Base-by-base conservation (phyloP, 1,140 invertebrate genomes). In the Gonatopus flavifemur region DNA sequence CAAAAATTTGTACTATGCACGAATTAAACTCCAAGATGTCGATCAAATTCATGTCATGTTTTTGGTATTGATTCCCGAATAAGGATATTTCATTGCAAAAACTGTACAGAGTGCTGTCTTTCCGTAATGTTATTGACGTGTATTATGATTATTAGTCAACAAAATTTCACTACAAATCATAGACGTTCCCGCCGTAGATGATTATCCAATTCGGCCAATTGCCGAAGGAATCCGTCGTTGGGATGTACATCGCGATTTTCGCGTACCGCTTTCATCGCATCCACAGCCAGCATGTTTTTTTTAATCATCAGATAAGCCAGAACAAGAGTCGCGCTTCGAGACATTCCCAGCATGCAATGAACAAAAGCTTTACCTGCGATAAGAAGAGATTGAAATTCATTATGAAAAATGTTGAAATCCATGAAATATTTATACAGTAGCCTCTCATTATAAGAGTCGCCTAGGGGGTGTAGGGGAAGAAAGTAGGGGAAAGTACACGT, bases 261-360 rank as follows among this genome's bases (percentile, higher is more conserved):
- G 35, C 89, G 85, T 9, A 91, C 83, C 31, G 78, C 79, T 8
- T 77, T 78, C 33, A 94, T 75, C 10, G 92, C 91, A 46, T 91
- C 86, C 7, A 82, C 74, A 1, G 89, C 84, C n/a, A 83, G 80
- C 85, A 92, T 89, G 30, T 84, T 81, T 39, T 84, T 82, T 64
- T 88, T 88, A 37, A 93, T 86, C 88, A 94, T 93, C 21, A 93
- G 76, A 69, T 88, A 93, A 15, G 89, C 89, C 20, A 91, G 74
- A 0, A 90, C 88, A 54, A 89, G 84, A 0, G 90, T 89, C 16
- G 88, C 87, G 19, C 89, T 91, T 1, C 90, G 83, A 1, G 89
- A 91, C 45, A 92, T 85, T 16, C 91, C 91, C 76, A 90, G 85
- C 40, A 89, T 76, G 64, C 90, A 93, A 67, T 93, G 89, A 1